Evolutionary conservation across 1,140 invertebrate genomes (phyloP).

Genomic region (Cotesia typhae): DNA sequence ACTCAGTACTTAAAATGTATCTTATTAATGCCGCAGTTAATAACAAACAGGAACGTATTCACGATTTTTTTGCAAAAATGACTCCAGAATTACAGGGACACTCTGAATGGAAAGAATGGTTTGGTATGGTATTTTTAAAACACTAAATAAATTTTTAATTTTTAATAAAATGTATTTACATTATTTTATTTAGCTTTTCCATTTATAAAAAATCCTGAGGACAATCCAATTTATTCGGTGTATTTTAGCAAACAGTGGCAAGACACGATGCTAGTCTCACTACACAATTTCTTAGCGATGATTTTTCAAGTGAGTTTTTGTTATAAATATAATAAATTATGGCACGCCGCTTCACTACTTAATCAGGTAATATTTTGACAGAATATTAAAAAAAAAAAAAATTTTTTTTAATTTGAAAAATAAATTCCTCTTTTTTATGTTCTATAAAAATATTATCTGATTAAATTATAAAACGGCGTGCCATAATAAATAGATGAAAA

Average conservation of each 20-base stretch:
- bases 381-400: too few species aligned
- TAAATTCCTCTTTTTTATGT: too few species aligned
- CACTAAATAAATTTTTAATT: conserved; percentile 20
- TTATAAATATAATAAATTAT: too few species aligned
- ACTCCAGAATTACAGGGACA: conserved; percentile 87
- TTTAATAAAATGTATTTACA: not conserved
- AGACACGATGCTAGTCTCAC: conserved; percentile 90
- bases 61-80: conserved; percentile 91
- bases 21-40: conserved; percentile 85
- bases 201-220: conserved; percentile 90
- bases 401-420: too few species aligned
- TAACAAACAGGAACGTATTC: conserved; percentile 84
- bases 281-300: conserved; percentile 93
- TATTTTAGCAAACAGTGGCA: conserved; percentile 96
- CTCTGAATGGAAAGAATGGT: conserved; percentile 96
- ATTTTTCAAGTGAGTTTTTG: conserved; percentile 76
- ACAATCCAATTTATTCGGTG: conserved; percentile 84
- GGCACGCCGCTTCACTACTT: too few species aligned
- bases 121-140: conserved; percentile 74
- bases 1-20: conserved; percentile 89
- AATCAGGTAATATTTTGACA: too few species aligned
- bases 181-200: conserved; percentile 76
- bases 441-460: too few species aligned
- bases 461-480: too few species aligned
- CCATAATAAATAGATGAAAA: too few species aligned